Evolutionary conservation across 2,888 invertebrate species (phyloP).

Genomic region (Chouioia cunea): DNA sequence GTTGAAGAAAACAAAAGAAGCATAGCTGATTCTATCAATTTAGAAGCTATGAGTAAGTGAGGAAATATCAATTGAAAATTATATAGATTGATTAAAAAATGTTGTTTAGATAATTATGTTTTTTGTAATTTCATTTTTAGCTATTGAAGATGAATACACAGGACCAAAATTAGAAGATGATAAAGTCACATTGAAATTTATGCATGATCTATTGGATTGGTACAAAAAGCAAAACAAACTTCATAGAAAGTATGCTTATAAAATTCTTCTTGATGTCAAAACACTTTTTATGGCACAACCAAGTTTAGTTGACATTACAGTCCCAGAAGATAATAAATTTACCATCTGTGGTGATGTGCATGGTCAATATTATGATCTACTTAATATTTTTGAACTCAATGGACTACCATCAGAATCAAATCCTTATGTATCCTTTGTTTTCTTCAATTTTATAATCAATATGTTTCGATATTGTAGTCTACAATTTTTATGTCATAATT

Average conservation of each 20-base stretch:
- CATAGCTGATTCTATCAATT: constrained; percentile 88
- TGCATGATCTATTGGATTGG: constrained; percentile 88
- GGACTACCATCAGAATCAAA: constrained; percentile 95
- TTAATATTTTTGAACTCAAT: constrained; percentile 97
- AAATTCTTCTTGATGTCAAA: constrained; percentile 94
- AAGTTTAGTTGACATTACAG: constrained; percentile 89
- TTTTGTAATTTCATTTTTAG: constrained; percentile 70
- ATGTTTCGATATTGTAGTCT: background rate
- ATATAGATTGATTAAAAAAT: constrained; percentile 7
- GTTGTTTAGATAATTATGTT: constrained; percentile 24
- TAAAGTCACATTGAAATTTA: constrained; percentile 90
- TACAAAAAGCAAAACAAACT: constrained; percentile 93
- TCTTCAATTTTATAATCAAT: constrained; percentile 14
- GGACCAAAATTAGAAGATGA: constrained; percentile 92
- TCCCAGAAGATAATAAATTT: constrained; percentile 90
- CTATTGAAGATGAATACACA: constrained; percentile 93
- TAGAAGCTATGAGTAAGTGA: constrained; percentile 88
- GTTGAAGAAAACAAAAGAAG: constrained; percentile 90
- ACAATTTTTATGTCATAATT: constrained; percentile 1
- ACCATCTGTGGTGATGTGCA: constrained; percentile 99
- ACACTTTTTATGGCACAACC: constrained; percentile 86
- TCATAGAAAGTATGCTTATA: constrained; percentile 97
- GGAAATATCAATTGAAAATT: background rate
- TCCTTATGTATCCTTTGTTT: constrained; percentile 83
- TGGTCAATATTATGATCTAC: constrained; percentile 97